Percentiles rank a stretch among this genome's conserved stretches.
Evolutionary conservation across 2,797 vertebrate genomes (phyloP).

Genomic region (Phaenicophaeus curvirostris): DNA sequence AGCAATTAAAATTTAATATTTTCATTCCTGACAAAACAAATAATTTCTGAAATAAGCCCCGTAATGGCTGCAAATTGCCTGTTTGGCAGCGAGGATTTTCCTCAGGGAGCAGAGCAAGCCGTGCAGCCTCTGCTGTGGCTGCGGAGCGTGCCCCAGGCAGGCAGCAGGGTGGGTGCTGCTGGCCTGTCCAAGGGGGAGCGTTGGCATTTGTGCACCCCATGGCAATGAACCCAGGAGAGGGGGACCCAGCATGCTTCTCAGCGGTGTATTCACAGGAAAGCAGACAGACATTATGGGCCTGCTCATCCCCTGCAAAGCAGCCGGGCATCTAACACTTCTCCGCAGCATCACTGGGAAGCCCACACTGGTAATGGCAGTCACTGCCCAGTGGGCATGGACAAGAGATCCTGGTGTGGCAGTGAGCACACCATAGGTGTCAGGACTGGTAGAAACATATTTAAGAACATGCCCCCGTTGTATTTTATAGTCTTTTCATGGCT

Average conservation of each 20-base stretch:
- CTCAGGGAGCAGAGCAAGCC: not conserved
- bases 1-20: constrained; percentile 23
- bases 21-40: not conserved
- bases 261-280: not conserved
- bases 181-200: rapidly evolving
- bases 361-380: not conserved
- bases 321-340: rapidly evolving
- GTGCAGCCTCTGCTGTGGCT: rapidly evolving
- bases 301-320: rapidly evolving
- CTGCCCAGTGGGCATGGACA: rapidly evolving
- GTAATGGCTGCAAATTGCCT: not conserved
- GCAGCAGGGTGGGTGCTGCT: rapidly evolving
- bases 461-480: not conserved
- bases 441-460: not conserved
- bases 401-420: too few relatives aligned
- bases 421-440: not conserved
- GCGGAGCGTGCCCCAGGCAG: not conserved
- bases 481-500: not conserved
- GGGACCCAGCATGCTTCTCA: not conserved
- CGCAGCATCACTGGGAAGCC: not conserved
- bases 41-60: not conserved
- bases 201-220: rapidly evolving
- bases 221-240: not conserved
- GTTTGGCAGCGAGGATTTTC: not conserved
- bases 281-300: rapidly evolving